phyloP scores from a whole-genome alignment of 2,113 vertebrate species.

The Colinus virginianus region DNA sequence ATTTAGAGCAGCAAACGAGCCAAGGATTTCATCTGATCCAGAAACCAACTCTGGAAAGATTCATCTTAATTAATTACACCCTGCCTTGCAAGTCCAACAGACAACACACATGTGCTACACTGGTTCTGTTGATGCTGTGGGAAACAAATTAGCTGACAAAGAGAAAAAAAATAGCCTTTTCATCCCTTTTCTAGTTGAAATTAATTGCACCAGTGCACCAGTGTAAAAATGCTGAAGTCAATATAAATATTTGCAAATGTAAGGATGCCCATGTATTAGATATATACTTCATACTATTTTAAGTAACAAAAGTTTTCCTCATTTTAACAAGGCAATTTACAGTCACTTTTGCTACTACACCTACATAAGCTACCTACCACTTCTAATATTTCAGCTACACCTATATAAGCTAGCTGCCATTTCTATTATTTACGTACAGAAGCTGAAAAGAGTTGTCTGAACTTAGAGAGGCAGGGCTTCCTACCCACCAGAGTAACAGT shows the following conservation, averaged over 20 bases:
- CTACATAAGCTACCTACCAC: neutral
- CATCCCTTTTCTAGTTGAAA: constrained; percentile 15
- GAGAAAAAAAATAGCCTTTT: constrained; percentile 9
- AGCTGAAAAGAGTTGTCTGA: neutral
- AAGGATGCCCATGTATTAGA: neutral
- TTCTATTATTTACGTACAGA: neutral
- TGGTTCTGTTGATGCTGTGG: neutral
- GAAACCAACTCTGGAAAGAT: neutral
- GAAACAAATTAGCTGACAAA: constrained; percentile 29
- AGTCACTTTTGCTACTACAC: neutral
- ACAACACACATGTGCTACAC: neutral
- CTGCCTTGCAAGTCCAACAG: constrained; percentile 10
- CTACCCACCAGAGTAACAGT: neutral
- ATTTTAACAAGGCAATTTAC: neutral
- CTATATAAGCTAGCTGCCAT: neutral
- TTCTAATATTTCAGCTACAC: neutral
- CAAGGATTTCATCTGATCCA: neutral
- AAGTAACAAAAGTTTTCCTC: neutral
- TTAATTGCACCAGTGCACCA: constrained; percentile 1
- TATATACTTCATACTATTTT: neutral
- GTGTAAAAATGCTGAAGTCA: constrained; percentile 44
- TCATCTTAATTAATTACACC: constrained; percentile 6
- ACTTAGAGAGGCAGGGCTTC: neutral
- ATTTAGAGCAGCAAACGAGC: neutral
- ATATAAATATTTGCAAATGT: neutral